Evolutionary conservation across 2,888 invertebrate genomes (phyloP).

Genomic region (Apamea monoglypha): DNA sequence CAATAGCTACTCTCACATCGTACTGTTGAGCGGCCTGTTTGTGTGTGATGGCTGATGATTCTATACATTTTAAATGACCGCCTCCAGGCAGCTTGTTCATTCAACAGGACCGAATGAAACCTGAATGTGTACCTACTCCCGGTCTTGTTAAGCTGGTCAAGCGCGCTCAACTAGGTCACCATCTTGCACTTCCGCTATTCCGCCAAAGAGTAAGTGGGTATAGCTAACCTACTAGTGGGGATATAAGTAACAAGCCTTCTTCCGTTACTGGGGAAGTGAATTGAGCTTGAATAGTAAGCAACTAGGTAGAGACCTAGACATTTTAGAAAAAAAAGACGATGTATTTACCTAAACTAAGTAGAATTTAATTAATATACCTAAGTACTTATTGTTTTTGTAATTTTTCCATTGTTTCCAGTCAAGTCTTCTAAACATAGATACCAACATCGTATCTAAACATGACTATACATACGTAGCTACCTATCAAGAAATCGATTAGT

Average conservation of each 20-base stretch:
- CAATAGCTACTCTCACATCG: neutral
- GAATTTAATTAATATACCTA: neutral
- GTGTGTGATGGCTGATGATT: slow-evolving; percentile 18
- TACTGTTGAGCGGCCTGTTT: neutral
- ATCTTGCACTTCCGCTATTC: slow-evolving; percentile 24
- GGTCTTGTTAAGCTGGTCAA: slow-evolving; percentile 19
- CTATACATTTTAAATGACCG: slow-evolving; percentile 34
- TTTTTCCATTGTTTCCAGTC: neutral
- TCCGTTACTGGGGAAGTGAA: neutral
- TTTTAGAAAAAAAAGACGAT: neutral
- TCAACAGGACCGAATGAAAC: slow-evolving; percentile 20
- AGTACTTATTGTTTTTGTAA: neutral
- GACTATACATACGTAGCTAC: slow-evolving; percentile 41
- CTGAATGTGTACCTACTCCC: slow-evolving; percentile 17
- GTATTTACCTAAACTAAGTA: neutral
- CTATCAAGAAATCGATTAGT: slow-evolving; percentile 82
- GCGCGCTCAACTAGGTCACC: slow-evolving; percentile 36
- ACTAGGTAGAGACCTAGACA: neutral
- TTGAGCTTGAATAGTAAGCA: neutral
- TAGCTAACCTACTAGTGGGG: neutral
- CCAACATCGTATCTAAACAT: slow-evolving; percentile 33
- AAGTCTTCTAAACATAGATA: slow-evolving; percentile 18
- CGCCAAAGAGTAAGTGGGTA: neutral
- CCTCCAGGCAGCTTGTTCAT: slow-evolving; percentile 25
- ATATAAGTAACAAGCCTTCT: neutral